Evolutionary conservation across 2,888 invertebrate genomes (phyloP), one percentile per base, ranked within the genome.

Genomic region (Azorinus chamasolen): DNA sequence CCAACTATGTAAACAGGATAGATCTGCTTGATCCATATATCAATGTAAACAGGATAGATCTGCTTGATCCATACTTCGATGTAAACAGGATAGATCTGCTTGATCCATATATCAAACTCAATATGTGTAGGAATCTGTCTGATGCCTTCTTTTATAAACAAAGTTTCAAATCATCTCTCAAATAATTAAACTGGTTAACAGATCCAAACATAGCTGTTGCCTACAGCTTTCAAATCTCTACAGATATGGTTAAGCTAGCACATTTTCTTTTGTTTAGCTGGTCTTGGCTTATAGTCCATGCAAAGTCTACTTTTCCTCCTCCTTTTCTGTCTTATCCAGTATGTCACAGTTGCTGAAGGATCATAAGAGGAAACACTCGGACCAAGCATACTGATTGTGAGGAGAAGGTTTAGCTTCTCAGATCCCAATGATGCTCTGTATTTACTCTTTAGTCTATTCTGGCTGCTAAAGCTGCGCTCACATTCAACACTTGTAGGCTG

Each of bases 401-500:
- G 25, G 14, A 54, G 32, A 18, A 27, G 22, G 37, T 54, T 54
- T 16, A 54, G n/a, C 27, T 54, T 25, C 32, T 54, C 54, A 32
- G 32, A 54, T 20, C 20, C 32, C 16, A 54, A 22, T 4, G 32
- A 32, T 20, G 54, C 54, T 27, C 54, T 54, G 12, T 20, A 32
- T 27, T 54, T 54, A 20, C n/a, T 14, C n/a, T 54, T 54, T 22
- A 54, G 14, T 20, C 54, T 25, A 20, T 54, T 32, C 20, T 32
- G 54, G 32, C 32, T 32, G 32, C 32, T 32, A 32, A 32, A 32
- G 32, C 32, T 32, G n/a, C 71, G 22, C 22, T 14, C 50, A 50
- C 50, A 8, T 24, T 32, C 32, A 22, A 14, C 76, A 65, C 70
- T 71, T 20, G 65, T 76, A 12, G 65, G 22, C 24, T 45, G 16